A percentile compares a stretch with the other conserved stretches of the same genome.
These are phyloP conservation scores for Abscondita cerata DNA, from an alignment of 2,888 invertebrate genomes.

Conservation along the genomic window DNA sequence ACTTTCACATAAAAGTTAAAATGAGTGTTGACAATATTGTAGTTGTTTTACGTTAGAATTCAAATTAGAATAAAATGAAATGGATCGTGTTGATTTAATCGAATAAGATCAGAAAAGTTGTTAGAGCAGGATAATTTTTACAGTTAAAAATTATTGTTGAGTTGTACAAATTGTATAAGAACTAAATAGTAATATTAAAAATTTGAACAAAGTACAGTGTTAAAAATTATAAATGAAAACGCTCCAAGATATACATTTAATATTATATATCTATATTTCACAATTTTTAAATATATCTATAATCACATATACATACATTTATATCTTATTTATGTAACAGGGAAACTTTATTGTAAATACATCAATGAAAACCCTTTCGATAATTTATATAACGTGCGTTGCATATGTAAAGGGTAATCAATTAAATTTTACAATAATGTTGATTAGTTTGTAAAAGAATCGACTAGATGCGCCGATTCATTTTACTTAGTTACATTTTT, in stretches of 20 bases:
- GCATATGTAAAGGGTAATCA: conserved; percentile 13
- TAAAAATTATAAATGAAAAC: too few species aligned
- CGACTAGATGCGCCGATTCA: conserved; percentile 42
- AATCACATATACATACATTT: conserved; percentile 56
- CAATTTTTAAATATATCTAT: conserved; percentile 57
- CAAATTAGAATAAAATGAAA: too few species aligned
- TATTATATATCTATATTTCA: conserved; percentile 55
- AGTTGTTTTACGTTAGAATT: too few species aligned
- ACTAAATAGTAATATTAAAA: too few species aligned
- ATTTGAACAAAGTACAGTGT: too few species aligned
- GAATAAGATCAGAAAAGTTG: too few species aligned
- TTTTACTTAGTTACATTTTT: conserved; percentile 44
- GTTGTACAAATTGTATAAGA: too few species aligned
- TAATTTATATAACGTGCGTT: conserved; percentile 17
- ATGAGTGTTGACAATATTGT: too few species aligned
- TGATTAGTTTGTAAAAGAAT: conserved; percentile 37
- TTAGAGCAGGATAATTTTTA: too few species aligned
- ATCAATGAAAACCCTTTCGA: conserved; percentile 15
- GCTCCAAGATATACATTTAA: conserved; percentile 48
- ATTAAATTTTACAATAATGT: conserved; percentile 22
- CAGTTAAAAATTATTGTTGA: too few species aligned
- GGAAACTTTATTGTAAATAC: conserved; percentile 29
- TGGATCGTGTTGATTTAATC: too few species aligned
- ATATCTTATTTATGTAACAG: conserved; percentile 42
- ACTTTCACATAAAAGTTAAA: too few species aligned